Percentiles rank a stretch among this genome's conserved stretches.
Evolutionary conservation across 1,140 invertebrate genomes (phyloP).

Genomic region (Aleiodes sp.): DNA sequence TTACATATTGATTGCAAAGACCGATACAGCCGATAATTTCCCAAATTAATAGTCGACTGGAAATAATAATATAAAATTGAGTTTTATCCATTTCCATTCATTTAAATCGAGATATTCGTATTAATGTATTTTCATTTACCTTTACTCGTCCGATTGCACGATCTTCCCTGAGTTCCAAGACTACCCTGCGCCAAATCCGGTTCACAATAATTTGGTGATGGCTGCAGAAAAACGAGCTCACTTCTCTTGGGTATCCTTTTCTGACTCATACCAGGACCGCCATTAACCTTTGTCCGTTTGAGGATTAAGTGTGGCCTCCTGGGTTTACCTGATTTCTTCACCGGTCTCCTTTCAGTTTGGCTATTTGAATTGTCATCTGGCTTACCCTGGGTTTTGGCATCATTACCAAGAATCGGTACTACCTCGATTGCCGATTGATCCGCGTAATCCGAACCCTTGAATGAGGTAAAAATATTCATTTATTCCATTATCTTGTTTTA

Average conservation of each 20-base stretch:
- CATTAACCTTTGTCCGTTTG: constrained; percentile 60
- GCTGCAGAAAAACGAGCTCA: constrained; percentile 89
- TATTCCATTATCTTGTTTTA: neutral
- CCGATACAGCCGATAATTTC: no score
- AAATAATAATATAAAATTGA: no score
- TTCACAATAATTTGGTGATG: constrained; percentile 94
- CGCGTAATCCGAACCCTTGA: constrained; percentile 52
- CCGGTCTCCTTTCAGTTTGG: constrained; percentile 49
- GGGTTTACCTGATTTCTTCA: constrained; percentile 54
- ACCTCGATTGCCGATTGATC: constrained; percentile 50
- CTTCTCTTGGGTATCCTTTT: constrained; percentile 74
- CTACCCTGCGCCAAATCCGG: constrained; percentile 78
- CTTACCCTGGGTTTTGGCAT: constrained; percentile 58
- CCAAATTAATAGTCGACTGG: no score
- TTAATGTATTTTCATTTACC: constrained; percentile 64
- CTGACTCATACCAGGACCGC: constrained; percentile 46
- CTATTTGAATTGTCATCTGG: constrained; percentile 54
- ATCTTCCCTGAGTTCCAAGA: constrained; percentile 84
- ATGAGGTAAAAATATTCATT: constrained; percentile 17
- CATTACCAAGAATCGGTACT: constrained; percentile 57
- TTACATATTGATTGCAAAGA: no score
- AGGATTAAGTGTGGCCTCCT: constrained; percentile 64
- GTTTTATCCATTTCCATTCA: neutral
- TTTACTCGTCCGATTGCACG: constrained; percentile 84
- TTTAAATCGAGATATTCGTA: neutral